phyloP scores from a whole-genome alignment of 1,140 invertebrate species.

The Psix sp. region DNA sequence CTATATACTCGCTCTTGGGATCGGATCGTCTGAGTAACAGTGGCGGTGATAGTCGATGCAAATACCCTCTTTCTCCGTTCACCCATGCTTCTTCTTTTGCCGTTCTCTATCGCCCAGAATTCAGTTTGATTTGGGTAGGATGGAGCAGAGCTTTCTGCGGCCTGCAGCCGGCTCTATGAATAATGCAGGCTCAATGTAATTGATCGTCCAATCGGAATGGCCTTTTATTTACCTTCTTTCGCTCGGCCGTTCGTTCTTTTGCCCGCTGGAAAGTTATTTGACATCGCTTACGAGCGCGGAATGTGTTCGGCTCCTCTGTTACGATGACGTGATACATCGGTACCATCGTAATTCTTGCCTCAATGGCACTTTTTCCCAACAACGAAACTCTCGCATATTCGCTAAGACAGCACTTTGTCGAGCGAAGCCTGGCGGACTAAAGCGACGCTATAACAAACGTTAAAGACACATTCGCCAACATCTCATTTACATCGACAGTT shows the following conservation, averaged over 20 bases:
- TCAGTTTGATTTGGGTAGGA: constrained; percentile 67
- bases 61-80: constrained; percentile 62
- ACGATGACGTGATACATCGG: constrained; percentile 62
- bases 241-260: constrained; percentile 69
- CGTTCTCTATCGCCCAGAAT: constrained; percentile 54
- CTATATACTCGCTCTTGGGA: constrained; percentile 48
- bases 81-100: constrained; percentile 47
- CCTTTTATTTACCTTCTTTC: constrained; percentile 77
- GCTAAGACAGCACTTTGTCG: constrained; percentile 40
- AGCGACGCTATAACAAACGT: constrained; percentile 20
- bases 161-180: constrained; percentile 73
- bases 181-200: constrained; percentile 76
- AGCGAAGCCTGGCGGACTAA: constrained; percentile 9
- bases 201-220: constrained; percentile 77
- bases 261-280: constrained; percentile 72
- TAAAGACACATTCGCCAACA: constrained; percentile 19
- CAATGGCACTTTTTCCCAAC: constrained; percentile 39
- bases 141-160: constrained; percentile 72
- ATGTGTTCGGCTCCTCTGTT: constrained; percentile 64
- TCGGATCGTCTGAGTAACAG: constrained; percentile 62
- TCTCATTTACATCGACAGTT: constrained; percentile 23
- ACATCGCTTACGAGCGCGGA: constrained; percentile 72
- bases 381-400: constrained; percentile 38
- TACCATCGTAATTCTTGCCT: constrained; percentile 47
- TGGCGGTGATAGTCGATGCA: constrained; percentile 69